These are phyloP conservation scores for Erethizon dorsatum DNA, from an alignment of 2,797 vertebrate genomes.

Conservation along the genomic window DNA sequence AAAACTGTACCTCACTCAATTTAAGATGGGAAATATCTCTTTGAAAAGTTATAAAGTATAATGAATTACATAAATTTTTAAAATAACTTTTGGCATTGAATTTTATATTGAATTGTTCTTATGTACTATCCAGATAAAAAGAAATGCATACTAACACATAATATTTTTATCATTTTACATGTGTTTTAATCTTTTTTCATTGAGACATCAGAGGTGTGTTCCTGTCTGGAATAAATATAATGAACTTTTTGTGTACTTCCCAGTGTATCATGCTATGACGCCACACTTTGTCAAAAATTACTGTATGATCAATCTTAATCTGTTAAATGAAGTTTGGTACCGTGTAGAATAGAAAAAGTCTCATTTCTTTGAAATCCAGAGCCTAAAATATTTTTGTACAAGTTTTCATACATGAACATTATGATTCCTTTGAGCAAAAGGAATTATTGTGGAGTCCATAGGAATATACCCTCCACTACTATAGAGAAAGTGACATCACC, in stretches of 20 bases:
- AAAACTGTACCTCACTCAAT: neutral
- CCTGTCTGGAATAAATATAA: neutral
- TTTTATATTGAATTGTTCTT: neutral
- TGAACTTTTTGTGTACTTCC: neutral
- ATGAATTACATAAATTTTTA: neutral
- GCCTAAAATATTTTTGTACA: neutral
- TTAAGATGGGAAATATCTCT: neutral
- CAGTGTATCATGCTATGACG: neutral
- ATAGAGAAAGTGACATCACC: conserved; percentile 55
- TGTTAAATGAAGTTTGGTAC: neutral
- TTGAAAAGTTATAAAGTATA: conserved; percentile 17
- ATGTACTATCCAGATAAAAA: neutral
- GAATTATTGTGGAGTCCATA: conserved; percentile 59
- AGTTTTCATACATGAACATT: neutral
- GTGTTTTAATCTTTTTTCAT: neutral
- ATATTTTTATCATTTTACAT: neutral
- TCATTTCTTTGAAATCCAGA: neutral
- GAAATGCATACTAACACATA: neutral
- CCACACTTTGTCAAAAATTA: neutral
- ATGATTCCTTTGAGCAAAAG: conserved; percentile 63
- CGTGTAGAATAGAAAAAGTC: neutral
- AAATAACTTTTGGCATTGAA: neutral
- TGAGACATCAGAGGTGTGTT: neutral
- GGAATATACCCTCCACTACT: conserved; percentile 45
- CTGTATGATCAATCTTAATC: neutral